phyloP scores from a whole-genome alignment of 2,113 vertebrate species.

The Pycnonotus jocosus region DNA sequence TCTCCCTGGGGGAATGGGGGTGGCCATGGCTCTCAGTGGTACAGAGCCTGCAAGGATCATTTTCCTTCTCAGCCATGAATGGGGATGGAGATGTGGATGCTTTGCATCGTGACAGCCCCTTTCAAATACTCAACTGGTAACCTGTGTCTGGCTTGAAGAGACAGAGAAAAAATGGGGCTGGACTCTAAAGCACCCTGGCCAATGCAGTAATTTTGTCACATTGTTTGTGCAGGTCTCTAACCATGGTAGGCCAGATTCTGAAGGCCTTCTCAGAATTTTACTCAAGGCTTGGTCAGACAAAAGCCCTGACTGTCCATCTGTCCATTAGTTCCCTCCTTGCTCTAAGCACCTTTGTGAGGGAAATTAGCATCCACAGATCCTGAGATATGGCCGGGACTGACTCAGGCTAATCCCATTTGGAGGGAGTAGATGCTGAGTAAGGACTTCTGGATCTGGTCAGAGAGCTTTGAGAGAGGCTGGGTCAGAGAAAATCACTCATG shows the following conservation, averaged over 20 bases:
- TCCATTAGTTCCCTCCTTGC: neutral
- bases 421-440: slow-evolving; percentile 3
- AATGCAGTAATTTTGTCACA: neutral
- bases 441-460: neutral
- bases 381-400: neutral
- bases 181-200: neutral
- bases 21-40: neutral
- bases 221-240: neutral
- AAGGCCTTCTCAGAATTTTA: neutral
- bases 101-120: neutral
- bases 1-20: neutral
- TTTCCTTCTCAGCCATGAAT: neutral
- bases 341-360: neutral
- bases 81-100: neutral
- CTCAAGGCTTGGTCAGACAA: neutral
- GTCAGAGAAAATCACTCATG: neutral
- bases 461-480: neutral
- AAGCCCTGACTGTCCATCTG: neutral
- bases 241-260: neutral
- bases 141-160: neutral
- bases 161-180: neutral
- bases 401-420: neutral
- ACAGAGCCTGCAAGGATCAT: neutral
- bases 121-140: neutral
- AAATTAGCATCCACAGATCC: neutral